A percentile compares a stretch with the other conserved stretches of the same genome.
Evolutionary conservation across 2,113 vertebrate species (phyloP).

Genomic region (Aspidoscelis tigris): DNA sequence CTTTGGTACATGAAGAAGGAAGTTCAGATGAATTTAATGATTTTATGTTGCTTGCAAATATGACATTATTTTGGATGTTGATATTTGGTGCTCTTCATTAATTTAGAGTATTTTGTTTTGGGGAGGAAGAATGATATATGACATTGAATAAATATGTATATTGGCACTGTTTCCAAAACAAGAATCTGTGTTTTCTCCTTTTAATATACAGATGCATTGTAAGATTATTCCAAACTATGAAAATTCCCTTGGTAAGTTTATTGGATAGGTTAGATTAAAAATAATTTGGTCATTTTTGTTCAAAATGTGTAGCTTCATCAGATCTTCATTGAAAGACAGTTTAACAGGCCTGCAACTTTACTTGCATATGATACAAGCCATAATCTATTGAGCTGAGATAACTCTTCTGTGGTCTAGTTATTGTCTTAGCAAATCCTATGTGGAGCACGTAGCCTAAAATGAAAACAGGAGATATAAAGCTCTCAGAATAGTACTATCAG

Average conservation of each 20-base stretch:
- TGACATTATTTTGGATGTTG: no score
- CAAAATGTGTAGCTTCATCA: background rate
- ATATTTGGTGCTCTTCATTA: no score
- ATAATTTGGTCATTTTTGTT: background rate
- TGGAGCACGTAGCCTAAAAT: background rate
- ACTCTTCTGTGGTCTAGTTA: background rate
- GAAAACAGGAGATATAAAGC: background rate
- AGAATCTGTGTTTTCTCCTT: background rate
- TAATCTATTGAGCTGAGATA: background rate
- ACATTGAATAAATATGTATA: no score
- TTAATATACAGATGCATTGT: background rate
- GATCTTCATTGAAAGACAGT: background rate
- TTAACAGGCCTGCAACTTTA: background rate
- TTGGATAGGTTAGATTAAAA: background rate
- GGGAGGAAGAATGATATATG: no score
- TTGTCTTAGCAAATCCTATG: background rate
- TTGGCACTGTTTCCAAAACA: slow-evolving; percentile 26
- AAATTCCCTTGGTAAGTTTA: background rate
- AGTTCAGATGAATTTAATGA: no score
- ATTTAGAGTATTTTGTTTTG: no score
- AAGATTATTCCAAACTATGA: background rate
- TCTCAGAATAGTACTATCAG: background rate
- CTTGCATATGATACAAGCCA: background rate
- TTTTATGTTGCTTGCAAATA: no score
- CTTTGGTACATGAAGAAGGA: no score